Evolutionary conservation across 2,888 invertebrate species (phyloP).

Genomic region (Physocephala rufipes): DNA sequence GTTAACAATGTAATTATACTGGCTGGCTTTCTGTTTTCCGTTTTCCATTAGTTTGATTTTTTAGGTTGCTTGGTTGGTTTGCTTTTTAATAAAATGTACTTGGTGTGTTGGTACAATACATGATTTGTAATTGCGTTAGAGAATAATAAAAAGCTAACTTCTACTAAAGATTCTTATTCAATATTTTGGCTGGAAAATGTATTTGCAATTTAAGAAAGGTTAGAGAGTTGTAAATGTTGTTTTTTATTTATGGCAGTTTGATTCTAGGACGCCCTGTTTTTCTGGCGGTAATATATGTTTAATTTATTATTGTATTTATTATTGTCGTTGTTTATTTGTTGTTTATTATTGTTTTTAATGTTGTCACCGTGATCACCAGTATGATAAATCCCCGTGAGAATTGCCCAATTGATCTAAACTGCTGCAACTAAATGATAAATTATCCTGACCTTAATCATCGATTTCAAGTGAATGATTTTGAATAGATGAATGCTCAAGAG

Average conservation of each 20-base stretch:
- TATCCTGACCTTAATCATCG: too few species aligned
- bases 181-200: too few species aligned
- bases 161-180: too few species aligned
- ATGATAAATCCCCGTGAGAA: too few species aligned
- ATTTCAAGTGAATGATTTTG: too few species aligned
- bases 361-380: background rate
- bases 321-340: background rate
- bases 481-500: too few species aligned
- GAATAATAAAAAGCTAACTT: too few species aligned
- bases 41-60: background rate
- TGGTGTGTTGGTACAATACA: background rate
- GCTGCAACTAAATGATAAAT: too few species aligned
- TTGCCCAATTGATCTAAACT: too few species aligned
- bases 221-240: background rate
- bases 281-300: background rate
- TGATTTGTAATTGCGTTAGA: too few species aligned
- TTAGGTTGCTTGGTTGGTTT: background rate
- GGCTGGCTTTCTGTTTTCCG: background rate
- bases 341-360: background rate
- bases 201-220: too few species aligned
- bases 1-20: slow-evolving; percentile 10
- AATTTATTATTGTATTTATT: background rate
- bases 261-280: background rate
- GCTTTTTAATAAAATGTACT: background rate
- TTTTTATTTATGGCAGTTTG: background rate